These are phyloP conservation scores for Agriopis marginaria DNA, from an alignment of 2,888 invertebrate genomes.

Conservation along the genomic window DNA sequence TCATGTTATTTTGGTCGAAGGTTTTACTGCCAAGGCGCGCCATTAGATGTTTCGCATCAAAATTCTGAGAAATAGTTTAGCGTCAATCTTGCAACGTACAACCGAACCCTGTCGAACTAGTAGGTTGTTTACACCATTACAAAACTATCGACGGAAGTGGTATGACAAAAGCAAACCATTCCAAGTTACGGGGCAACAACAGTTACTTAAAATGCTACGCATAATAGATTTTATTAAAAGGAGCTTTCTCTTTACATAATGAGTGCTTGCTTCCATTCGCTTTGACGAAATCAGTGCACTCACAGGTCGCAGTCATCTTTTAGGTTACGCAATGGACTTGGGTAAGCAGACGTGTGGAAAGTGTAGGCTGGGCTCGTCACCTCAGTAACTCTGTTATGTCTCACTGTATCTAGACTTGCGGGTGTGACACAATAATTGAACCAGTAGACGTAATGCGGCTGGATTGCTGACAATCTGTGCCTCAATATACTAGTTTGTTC, in stretches of 20 bases:
- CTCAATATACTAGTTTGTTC: neutral
- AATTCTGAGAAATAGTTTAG: too few species aligned
- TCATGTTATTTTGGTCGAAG: too few species aligned
- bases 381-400: conserved; percentile 37
- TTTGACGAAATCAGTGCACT: conserved; percentile 81
- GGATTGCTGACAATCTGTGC: neutral
- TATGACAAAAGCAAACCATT: conserved; percentile 30
- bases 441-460: conserved; percentile 3
- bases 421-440: conserved; percentile 30
- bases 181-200: conserved; percentile 25
- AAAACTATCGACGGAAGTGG: conserved; percentile 34
- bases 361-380: conserved; percentile 46
- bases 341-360: conserved; percentile 62
- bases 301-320: conserved; percentile 61
- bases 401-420: conserved; percentile 38
- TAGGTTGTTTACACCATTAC: conserved; percentile 26
- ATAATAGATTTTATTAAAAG: conserved; percentile 62
- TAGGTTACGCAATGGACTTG: conserved; percentile 64
- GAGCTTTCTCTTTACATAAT: conserved; percentile 80
- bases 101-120: conserved; percentile 9
- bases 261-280: conserved; percentile 62
- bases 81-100: neutral
- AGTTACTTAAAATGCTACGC: conserved; percentile 45
- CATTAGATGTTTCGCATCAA: too few species aligned
- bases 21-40: too few species aligned